These are phyloP conservation scores for Gallirallus australis DNA, from an alignment of 2,797 vertebrate genomes.

Conservation along the genomic window DNA sequence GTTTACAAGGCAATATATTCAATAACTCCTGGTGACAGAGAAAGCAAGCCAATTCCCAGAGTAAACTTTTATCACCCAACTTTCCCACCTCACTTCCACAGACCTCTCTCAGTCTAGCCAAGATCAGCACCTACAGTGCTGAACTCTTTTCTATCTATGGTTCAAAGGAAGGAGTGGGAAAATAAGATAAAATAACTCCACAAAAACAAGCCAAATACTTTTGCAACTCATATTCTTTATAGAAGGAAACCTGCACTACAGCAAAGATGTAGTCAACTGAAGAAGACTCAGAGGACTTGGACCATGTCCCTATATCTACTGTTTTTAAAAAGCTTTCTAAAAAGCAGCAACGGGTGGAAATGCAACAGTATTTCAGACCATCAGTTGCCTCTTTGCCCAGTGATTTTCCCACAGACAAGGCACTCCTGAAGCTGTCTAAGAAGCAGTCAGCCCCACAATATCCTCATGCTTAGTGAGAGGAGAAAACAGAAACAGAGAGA, in stretches of 20 bases:
- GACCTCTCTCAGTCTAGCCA: neutral
- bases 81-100: neutral
- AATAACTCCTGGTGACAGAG: neutral
- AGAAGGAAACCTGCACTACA: neutral
- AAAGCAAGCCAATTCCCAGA: neutral
- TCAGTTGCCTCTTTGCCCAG: neutral
- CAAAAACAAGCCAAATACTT: neutral
- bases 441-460: neutral
- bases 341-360: neutral
- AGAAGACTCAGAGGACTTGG: neutral
- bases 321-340: neutral
- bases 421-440: neutral
- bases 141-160: neutral
- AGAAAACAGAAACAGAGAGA: neutral
- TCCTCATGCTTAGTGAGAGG: neutral
- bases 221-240: neutral
- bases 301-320: neutral
- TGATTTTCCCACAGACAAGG: neutral
- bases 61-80: fast-evolving
- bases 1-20: neutral
- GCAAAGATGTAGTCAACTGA: neutral
- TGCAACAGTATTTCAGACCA: neutral
- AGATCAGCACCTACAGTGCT: neutral
- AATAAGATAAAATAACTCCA: neutral
- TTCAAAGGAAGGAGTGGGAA: neutral